Percentiles rank a stretch among this genome's conserved stretches.
Conservation (phyloP, 2,113 vertebrate species). For the Pseudolaguvia tuberculata region DNA sequence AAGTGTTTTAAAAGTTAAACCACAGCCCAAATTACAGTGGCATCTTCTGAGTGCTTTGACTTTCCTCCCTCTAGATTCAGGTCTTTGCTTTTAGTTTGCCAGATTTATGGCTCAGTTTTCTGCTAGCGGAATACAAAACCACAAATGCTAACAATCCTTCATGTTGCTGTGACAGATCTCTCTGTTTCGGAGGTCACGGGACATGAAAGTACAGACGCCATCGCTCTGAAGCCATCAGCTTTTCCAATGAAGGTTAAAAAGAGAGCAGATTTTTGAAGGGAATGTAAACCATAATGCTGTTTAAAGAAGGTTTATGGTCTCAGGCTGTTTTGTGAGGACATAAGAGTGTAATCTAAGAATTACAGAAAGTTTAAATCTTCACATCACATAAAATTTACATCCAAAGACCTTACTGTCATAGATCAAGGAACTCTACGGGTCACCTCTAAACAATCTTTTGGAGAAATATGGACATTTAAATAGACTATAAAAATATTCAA, state of each 20-base stretch:
- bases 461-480: too few species aligned
- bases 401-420: not conserved
- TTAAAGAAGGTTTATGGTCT: not conserved
- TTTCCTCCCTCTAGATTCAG: conserved; percentile 1
- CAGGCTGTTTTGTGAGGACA: not conserved
- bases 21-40: not conserved
- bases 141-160: conserved; percentile 7
- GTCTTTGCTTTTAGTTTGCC: conserved; percentile 15
- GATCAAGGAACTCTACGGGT: too few species aligned
- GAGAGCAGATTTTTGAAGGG: not conserved
- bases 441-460: too few species aligned
- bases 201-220: conserved; percentile 5
- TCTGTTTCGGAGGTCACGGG: not conserved
- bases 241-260: not conserved
- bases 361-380: not conserved
- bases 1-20: not conserved
- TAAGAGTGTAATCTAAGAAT: not conserved
- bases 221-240: not conserved
- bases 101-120: conserved; percentile 32
- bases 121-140: conserved; percentile 33
- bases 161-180: not conserved
- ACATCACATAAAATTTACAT: not conserved
- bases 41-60: not conserved
- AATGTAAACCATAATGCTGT: not conserved
- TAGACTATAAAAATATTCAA: too few species aligned